Percentiles rank a stretch among this genome's conserved stretches.
Evolutionary conservation across 2,888 invertebrate species (phyloP).

Genomic region (Patella caerulea): DNA sequence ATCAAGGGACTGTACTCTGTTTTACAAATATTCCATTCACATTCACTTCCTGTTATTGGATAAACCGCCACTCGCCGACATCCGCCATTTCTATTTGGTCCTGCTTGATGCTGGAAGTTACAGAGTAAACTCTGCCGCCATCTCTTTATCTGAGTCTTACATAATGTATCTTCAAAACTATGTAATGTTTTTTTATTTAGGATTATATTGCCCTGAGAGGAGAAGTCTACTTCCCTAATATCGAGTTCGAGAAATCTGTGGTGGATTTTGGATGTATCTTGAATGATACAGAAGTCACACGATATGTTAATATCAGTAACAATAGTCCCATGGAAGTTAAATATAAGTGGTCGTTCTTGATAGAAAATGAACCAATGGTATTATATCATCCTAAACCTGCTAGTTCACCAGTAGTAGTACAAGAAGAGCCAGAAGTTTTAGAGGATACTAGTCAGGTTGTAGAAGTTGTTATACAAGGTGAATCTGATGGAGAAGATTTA

Average conservation of each 20-base stretch:
- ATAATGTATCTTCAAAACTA: too few species aligned
- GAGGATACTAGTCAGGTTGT: constrained; percentile 30
- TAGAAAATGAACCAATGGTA: constrained; percentile 62
- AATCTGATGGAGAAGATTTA: constrained; percentile 31
- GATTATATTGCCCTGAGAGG: constrained; percentile 78
- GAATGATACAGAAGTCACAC: constrained; percentile 72
- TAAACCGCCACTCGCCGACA: too few species aligned
- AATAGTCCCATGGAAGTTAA: constrained; percentile 74
- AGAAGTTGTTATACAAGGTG: constrained; percentile 44
- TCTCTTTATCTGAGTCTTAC: too few species aligned
- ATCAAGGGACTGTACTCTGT: too few species aligned
- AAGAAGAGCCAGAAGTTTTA: constrained; percentile 23
- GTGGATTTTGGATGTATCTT: constrained; percentile 79
- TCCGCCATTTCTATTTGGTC: too few species aligned
- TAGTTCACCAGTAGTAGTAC: constrained; percentile 31
- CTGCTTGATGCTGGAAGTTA: too few species aligned
- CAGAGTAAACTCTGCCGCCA: too few species aligned
- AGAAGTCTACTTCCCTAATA: constrained; percentile 80
- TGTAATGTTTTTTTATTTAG: constrained; percentile 69
- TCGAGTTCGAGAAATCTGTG: constrained; percentile 75
- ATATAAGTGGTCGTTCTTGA: constrained; percentile 72
- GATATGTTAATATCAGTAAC: constrained; percentile 74
- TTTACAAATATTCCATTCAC: too few species aligned
- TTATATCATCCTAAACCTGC: constrained; percentile 42
- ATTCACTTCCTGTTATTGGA: too few species aligned